Evolutionary conservation across 2,888 invertebrate genomes (phyloP).

Genomic region (Electrophaes corylata): DNA sequence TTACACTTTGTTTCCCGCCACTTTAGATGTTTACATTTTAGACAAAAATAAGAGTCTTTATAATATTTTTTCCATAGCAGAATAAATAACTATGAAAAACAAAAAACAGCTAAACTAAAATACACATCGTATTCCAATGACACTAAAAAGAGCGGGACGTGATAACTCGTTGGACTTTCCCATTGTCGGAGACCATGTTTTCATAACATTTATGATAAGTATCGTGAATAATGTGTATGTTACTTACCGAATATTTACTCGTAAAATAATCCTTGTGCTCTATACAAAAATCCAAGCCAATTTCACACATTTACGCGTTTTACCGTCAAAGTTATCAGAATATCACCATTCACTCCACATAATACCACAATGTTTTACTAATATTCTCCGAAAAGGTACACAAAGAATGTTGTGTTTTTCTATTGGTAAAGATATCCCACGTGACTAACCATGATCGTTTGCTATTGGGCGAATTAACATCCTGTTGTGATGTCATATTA

Average conservation of each 20-base stretch:
- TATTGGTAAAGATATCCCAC: constrained; percentile 81
- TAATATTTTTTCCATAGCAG: not conserved
- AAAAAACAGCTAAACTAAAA: constrained; percentile 2
- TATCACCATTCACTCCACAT: constrained; percentile 82
- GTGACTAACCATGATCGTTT: constrained; percentile 66
- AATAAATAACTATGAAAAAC: not conserved
- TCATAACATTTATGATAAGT: constrained; percentile 48
- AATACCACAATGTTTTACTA: constrained; percentile 81
- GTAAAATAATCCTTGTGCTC: constrained; percentile 87
- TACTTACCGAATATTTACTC: constrained; percentile 88
- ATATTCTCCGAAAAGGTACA: constrained; percentile 81
- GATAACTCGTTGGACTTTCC: constrained; percentile 73
- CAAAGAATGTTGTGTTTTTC: constrained; percentile 78
- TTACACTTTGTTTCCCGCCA: constrained; percentile 65
- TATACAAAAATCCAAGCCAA: constrained; percentile 86
- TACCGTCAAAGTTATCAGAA: constrained; percentile 80
- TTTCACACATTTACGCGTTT: constrained; percentile 86
- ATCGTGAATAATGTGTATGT: constrained; percentile 35
- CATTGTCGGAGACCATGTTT: constrained; percentile 65
- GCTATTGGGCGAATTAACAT: constrained; percentile 67
- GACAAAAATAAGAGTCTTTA: not conserved
- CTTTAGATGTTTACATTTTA: constrained; percentile 43
- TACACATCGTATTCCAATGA: constrained; percentile 49
- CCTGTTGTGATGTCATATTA: constrained; percentile 59
- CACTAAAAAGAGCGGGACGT: constrained; percentile 83